These are phyloP conservation scores for Diadema setosum DNA, from an alignment of 35 echinoderm and acorn worm species.

Conservation along the genomic window DNA sequence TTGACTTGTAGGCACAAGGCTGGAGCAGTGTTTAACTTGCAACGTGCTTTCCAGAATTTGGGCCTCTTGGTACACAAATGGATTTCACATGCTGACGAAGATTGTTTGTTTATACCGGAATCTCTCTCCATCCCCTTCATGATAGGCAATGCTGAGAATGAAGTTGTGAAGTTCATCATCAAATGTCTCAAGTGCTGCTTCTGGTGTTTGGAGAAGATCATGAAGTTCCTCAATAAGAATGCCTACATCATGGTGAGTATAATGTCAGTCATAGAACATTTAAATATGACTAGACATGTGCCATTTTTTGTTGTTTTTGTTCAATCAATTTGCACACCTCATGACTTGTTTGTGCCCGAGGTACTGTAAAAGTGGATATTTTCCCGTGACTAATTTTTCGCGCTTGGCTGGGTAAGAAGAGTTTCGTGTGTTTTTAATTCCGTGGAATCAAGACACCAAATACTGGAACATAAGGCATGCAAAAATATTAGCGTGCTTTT, in stretches of 20 bases:
- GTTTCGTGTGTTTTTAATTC: too few species aligned
- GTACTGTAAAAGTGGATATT: too few species aligned
- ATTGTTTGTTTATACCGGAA: neutral
- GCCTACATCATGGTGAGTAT: slow-evolving; percentile 92
- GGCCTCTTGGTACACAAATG: neutral
- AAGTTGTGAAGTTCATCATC: slow-evolving; percentile 68
- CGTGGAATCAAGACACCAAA: too few species aligned
- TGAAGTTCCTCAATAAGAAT: slow-evolving; percentile 98
- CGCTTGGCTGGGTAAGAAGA: too few species aligned
- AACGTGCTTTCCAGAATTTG: neutral
- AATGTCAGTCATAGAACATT: neutral
- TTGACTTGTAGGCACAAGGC: neutral
- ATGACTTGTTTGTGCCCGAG: neutral
- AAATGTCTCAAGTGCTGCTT: slow-evolving; percentile 94
- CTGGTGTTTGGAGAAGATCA: slow-evolving; percentile 96
- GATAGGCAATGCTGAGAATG: slow-evolving; percentile 74
- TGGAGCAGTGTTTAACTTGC: neutral
- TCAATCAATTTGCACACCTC: neutral
- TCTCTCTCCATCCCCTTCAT: neutral
- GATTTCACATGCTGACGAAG: neutral
- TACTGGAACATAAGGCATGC: too few species aligned
- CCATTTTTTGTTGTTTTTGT: neutral
- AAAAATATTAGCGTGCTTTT: too few species aligned
- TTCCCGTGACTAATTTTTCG: too few species aligned
- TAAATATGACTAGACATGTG: neutral